Conservation (phyloP, 2,113 vertebrate genomes). For the Drymodes brunneopygia region DNA sequence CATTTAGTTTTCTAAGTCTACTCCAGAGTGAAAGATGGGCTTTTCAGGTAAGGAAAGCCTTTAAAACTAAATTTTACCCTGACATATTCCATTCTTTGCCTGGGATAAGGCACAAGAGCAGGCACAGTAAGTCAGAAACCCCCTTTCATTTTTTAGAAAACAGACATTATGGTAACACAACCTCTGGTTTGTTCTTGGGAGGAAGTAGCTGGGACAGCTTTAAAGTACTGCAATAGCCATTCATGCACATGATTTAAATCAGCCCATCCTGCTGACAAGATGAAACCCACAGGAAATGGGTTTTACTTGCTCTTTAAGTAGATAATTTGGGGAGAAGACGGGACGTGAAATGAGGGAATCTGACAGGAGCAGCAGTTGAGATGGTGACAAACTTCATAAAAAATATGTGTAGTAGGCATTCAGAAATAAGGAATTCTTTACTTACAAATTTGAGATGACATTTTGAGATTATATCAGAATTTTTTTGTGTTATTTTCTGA, state of each 20-base stretch:
- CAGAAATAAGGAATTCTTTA: background rate
- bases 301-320: constrained; percentile 24
- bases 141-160: background rate
- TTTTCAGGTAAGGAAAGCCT: background rate
- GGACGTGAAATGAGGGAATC: background rate
- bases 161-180: background rate
- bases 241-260: constrained; percentile 5
- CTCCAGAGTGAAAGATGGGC: background rate
- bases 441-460: background rate
- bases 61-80: background rate
- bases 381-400: background rate
- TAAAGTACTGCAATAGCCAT: background rate
- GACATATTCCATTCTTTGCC: background rate
- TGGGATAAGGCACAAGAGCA: background rate
- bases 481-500: background rate
- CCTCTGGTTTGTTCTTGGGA: background rate
- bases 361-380: background rate
- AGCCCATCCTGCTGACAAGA: background rate
- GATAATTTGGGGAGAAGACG: background rate
- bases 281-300: constrained; percentile 6
- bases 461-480: background rate
- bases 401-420: background rate
- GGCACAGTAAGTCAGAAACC: background rate
- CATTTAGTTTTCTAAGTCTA: background rate
- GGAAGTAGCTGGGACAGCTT: background rate